A percentile compares a stretch with the other conserved stretches of the same genome.
These are phyloP conservation scores for Drosophila leonis DNA, from an alignment of 2,888 invertebrate species.

Conservation along the genomic window DNA sequence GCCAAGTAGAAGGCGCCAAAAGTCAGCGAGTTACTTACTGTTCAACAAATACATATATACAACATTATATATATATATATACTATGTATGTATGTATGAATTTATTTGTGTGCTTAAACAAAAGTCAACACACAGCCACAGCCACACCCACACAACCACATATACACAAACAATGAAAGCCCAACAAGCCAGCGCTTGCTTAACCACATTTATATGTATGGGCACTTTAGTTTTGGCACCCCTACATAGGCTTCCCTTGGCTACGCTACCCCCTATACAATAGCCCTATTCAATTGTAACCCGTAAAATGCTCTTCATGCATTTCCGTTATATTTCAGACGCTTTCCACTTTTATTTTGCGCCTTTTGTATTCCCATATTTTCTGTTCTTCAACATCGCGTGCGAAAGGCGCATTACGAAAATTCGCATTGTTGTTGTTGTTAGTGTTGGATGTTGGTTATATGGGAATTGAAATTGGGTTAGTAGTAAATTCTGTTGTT, in stretches of 20 bases:
- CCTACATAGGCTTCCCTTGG: neutral
- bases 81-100: neutral
- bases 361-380: slow-evolving; percentile 62
- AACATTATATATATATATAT: neutral
- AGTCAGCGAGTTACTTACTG: slow-evolving; percentile 31
- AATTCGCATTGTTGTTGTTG: slow-evolving; percentile 21
- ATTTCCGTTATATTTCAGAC: slow-evolving; percentile 71
- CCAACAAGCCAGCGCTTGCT: slow-evolving; percentile 13
- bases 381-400: slow-evolving; percentile 51
- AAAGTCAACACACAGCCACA: slow-evolving; percentile 28
- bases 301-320: slow-evolving; percentile 47
- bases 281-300: slow-evolving; percentile 22
- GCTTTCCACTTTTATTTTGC: slow-evolving; percentile 63
- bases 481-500: slow-evolving; percentile 65
- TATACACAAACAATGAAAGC: slow-evolving; percentile 1
- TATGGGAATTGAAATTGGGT: slow-evolving; percentile 66
- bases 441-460: slow-evolving; percentile 28
- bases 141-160: slow-evolving; percentile 1
- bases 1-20: slow-evolving; percentile 23
- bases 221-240: slow-evolving; percentile 13
- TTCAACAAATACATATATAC: neutral
- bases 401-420: slow-evolving; percentile 45
- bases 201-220: slow-evolving; percentile 35
- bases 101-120: slow-evolving; percentile 24
- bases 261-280: neutral